phyloP scores from a whole-genome alignment of 2,113 vertebrate genomes.

The Clinocottus analis region DNA sequence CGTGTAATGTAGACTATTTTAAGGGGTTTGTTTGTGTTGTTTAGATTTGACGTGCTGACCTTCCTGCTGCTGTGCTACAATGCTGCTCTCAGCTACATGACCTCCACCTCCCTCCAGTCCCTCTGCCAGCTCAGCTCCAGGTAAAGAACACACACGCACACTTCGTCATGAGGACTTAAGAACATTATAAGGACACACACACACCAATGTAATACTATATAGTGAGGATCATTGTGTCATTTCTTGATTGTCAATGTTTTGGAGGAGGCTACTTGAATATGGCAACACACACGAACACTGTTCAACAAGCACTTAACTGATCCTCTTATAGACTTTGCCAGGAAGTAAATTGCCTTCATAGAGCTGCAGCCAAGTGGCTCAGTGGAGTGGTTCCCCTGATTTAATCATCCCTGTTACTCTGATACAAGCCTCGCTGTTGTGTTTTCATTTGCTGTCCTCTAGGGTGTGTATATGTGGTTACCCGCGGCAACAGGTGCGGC shows the following conservation, averaged over 20 bases:
- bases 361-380: slow-evolving; percentile 20
- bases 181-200: not conserved
- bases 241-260: slow-evolving; percentile 19
- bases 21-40: slow-evolving; percentile 48
- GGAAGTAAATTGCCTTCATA: slow-evolving; percentile 33
- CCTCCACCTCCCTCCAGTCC: slow-evolving; percentile 91
- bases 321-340: slow-evolving; percentile 65
- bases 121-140: slow-evolving; percentile 96
- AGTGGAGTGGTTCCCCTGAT: slow-evolving; percentile 9
- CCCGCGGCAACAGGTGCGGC: slow-evolving; percentile 93
- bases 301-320: slow-evolving; percentile 53
- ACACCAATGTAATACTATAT: not conserved
- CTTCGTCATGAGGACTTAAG: slow-evolving; percentile 11
- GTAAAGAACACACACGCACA: slow-evolving; percentile 77
- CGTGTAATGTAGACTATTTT: slow-evolving; percentile 1
- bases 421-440: slow-evolving; percentile 25
- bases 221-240: not conserved
- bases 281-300: not conserved
- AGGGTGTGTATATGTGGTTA: slow-evolving; percentile 98
- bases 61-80: slow-evolving; percentile 98
- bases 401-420: slow-evolving; percentile 26
- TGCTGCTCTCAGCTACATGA: slow-evolving; percentile 93
- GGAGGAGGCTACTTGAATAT: slow-evolving; percentile 3
- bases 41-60: slow-evolving; percentile 96
- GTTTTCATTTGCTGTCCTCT: slow-evolving; percentile 53